A percentile compares a stretch with the other conserved stretches of the same genome.
phyloP scores from a whole-genome alignment of 1,140 invertebrate species.

The Heliconius congener region DNA sequence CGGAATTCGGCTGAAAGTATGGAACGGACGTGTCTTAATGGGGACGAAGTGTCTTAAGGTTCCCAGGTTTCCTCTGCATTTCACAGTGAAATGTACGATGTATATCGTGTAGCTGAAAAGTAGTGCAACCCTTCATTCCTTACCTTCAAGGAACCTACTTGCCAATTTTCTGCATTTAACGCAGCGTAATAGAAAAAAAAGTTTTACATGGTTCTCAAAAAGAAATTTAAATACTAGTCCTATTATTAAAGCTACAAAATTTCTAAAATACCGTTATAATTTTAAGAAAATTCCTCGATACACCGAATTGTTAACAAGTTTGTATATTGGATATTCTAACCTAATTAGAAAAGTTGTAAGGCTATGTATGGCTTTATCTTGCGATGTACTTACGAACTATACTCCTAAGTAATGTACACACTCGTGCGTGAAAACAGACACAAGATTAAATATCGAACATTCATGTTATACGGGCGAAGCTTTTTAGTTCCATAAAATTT shows the following conservation, averaged over 20 bases:
- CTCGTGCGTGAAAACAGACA: slow-evolving; percentile 18
- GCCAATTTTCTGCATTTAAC: too few relatives aligned
- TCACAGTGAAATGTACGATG: not conserved
- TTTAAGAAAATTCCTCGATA: not conserved
- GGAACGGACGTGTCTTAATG: too few relatives aligned
- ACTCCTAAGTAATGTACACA: slow-evolving; percentile 10
- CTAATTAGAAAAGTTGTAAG: slow-evolving; percentile 31
- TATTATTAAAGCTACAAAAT: not conserved
- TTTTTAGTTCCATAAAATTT: not conserved
- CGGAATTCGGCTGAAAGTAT: too few relatives aligned
- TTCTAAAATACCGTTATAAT: not conserved
- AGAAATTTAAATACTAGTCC: too few relatives aligned
- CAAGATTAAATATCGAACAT: slow-evolving; percentile 17
- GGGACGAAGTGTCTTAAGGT: not conserved
- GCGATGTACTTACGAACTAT: slow-evolving; percentile 17
- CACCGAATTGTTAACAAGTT: not conserved
- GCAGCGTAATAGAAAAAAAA: too few relatives aligned
- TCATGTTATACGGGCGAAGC: slow-evolving; percentile 2
- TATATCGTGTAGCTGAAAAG: not conserved
- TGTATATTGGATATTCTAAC: slow-evolving; percentile 20
- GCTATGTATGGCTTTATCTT: slow-evolving; percentile 31
- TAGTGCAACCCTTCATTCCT: not conserved
- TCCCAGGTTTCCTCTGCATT: not conserved
- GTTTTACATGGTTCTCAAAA: too few relatives aligned
- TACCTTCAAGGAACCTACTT: too few relatives aligned